Conservation (phyloP, 2,113 vertebrate species). For the Ctenomys sociabilis region DNA sequence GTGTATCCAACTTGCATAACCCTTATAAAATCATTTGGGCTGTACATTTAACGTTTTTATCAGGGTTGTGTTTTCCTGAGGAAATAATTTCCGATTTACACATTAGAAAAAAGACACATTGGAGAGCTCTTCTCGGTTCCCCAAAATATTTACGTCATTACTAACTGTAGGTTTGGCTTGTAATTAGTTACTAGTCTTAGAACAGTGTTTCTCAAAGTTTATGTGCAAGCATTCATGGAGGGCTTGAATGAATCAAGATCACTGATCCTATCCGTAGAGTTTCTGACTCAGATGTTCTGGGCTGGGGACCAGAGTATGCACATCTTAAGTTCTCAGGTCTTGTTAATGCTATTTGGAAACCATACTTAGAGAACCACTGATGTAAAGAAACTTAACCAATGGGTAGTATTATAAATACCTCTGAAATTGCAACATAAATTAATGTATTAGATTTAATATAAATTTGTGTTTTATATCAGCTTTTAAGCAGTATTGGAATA, state of each 20-base stretch:
- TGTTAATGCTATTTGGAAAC: background rate
- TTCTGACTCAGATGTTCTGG: background rate
- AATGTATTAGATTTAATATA: background rate
- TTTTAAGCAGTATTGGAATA: conserved; percentile 27
- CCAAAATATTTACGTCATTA: background rate
- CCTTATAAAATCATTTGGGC: background rate
- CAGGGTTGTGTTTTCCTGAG: conserved; percentile 5
- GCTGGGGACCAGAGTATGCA: background rate
- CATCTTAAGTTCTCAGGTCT: conserved; percentile 11
- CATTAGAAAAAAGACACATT: background rate
- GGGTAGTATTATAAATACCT: background rate
- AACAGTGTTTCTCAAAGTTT: conserved; percentile 10
- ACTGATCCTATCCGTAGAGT: background rate
- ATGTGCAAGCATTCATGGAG: background rate
- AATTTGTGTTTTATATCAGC: background rate
- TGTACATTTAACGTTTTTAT: conserved; percentile 30
- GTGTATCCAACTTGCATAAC: background rate
- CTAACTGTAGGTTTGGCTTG: background rate
- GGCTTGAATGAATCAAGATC: background rate
- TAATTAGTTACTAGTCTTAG: background rate
- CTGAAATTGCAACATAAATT: conserved; percentile 2
- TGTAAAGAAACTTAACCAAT: background rate
- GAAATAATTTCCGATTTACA: conserved; percentile 35
- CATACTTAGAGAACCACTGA: background rate
- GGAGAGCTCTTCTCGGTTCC: background rate